Evolutionary conservation across 2,888 invertebrate species (phyloP).

Genomic region (Perithous albicinctus): DNA sequence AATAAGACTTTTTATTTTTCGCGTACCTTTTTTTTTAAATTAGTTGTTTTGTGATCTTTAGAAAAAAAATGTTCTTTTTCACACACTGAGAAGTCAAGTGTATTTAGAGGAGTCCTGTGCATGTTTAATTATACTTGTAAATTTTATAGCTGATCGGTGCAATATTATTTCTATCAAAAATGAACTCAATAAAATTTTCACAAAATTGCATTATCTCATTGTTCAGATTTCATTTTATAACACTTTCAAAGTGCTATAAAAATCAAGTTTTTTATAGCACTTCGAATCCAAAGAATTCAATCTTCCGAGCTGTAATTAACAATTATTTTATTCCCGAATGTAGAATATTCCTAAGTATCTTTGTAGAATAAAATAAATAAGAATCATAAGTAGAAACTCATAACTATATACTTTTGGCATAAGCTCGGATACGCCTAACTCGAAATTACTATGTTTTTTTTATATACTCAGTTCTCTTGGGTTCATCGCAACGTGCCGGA

Average conservation of each 20-base stretch:
- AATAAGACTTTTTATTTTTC: constrained; percentile 8
- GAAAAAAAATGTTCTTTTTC: background rate
- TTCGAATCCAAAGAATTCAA: background rate
- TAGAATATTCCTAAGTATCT: background rate
- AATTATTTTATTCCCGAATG: background rate
- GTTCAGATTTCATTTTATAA: too few species aligned
- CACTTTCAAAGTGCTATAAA: too few species aligned
- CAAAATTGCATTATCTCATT: too few species aligned
- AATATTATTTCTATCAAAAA: too few species aligned
- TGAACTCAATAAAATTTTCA: too few species aligned
- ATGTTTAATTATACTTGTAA: too few species aligned
- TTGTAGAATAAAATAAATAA: background rate
- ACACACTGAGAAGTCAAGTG: too few species aligned
- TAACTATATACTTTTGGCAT: constrained; percentile 27
- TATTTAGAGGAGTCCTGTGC: too few species aligned
- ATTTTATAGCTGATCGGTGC: too few species aligned
- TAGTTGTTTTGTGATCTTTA: background rate
- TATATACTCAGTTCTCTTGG: constrained; percentile 25
- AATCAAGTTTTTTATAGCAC: too few species aligned
- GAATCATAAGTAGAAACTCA: background rate
- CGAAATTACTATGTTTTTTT: constrained; percentile 39
- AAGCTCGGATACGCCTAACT: constrained; percentile 30
- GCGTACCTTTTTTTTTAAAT: background rate
- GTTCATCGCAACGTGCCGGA: constrained; percentile 37
- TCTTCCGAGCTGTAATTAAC: background rate